Conservation (phyloP, 2,797 vertebrate genomes). For the Eulemur mongoz region DNA sequence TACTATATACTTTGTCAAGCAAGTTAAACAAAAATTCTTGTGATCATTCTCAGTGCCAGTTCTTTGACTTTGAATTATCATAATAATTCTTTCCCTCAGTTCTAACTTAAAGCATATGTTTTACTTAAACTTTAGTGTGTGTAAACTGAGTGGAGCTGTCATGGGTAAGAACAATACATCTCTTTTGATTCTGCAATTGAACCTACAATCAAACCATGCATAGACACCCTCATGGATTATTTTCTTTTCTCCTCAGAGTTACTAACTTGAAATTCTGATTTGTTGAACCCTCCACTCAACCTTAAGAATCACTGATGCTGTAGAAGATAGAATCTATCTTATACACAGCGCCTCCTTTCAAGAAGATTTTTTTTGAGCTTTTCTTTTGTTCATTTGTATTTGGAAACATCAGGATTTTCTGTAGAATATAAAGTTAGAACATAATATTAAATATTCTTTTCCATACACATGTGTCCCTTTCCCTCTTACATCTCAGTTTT, state of each 20-base stretch:
- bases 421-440: background rate
- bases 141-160: background rate
- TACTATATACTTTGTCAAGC: background rate
- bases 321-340: background rate
- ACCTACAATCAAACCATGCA: background rate
- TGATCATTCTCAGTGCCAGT: background rate
- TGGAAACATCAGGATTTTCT: background rate
- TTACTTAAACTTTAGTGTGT: background rate
- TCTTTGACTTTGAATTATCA: background rate
- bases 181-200: background rate
- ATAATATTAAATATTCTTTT: background rate
- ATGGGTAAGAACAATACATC: background rate
- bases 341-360: background rate
- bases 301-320: background rate
- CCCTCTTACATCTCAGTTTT: background rate
- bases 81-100: background rate
- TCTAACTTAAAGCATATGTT: background rate
- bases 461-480: background rate
- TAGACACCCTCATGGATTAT: background rate
- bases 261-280: background rate
- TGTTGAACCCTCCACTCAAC: background rate
- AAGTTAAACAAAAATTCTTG: background rate
- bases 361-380: background rate
- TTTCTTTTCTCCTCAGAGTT: background rate
- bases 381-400: background rate